Evolutionary conservation across 35 echinoderm and acorn worm species (phyloP), one percentile per base, ranked within the genome.

Genomic region (Apostichopus japonicus): DNA sequence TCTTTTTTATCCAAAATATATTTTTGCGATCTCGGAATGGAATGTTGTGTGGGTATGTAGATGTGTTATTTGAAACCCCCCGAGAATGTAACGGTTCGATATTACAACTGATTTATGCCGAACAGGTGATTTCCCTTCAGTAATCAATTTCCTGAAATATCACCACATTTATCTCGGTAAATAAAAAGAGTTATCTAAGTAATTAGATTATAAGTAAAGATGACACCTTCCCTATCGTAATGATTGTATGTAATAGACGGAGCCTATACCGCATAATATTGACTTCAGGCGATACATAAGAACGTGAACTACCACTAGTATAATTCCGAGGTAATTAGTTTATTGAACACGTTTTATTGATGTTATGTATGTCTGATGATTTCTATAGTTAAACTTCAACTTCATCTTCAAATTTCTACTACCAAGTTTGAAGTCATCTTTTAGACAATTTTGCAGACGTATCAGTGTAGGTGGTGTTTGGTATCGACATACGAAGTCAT

Each of bases 91-190:
- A 13, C n/a, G 14, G 71, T 75, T 75, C 17, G n/a, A 14, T 75
- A 75, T 75, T 75, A 75, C 15, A 14, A 75, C n/a, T 75, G 16
- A 75, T 75, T n/a, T 75, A 19, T 23, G 17, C 22, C 17, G 17
- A 75, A 75, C 71, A 75, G 71, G 16, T 7, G 71, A 75, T 75
- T n/a, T 1, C 7, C 3, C 4, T 15, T 19, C 71, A 75, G 17
- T 75, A 75, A 75, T 75, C 71, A 75, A 75, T 75, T 75, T 75
- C 71, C 6, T 23, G n/a, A 75, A 75, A 75, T 75, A 75, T 75
- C 71, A 75, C 15, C 71, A 75, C 14, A 75, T 75, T 19, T 75
- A 14, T 75, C n/a, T 75, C 15, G 6, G 15, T 19, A 75, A 75
- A 61, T 10, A 61, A 61, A 61, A 21, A 23, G 71, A 19, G 17